These are phyloP conservation scores for Stramonita haemastoma DNA, from an alignment of 2,888 invertebrate species.

Conservation along the genomic window DNA sequence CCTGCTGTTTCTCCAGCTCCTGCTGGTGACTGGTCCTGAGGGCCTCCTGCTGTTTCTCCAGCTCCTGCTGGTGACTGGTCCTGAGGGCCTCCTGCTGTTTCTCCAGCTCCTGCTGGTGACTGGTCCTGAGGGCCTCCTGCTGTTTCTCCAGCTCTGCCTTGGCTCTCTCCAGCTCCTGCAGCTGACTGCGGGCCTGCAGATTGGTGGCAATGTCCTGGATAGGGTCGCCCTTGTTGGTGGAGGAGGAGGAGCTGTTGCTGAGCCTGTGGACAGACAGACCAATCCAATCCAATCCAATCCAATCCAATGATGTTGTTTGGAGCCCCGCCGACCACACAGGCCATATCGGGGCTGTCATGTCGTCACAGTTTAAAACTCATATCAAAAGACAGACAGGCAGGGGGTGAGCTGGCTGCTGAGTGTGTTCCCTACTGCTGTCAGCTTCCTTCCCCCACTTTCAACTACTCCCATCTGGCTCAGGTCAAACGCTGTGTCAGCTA, in stretches of 20 bases:
- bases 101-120: too few species aligned
- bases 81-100: not conserved
- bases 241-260: not conserved
- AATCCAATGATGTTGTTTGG: too few species aligned
- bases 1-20: slow-evolving; percentile 34
- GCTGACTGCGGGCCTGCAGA: not conserved
- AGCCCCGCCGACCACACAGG: too few species aligned
- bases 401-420: too few species aligned
- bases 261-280: not conserved
- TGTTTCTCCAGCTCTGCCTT: slow-evolving; percentile 12
- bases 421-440: not conserved
- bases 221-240: not conserved
- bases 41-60: slow-evolving; percentile 29
- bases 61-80: slow-evolving; percentile 1
- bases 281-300: too few species aligned
- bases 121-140: too few species aligned
- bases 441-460: too few species aligned
- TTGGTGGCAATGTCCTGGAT: slow-evolving; percentile 1
- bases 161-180: slow-evolving; percentile 30
- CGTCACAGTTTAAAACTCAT: too few species aligned
- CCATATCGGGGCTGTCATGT: too few species aligned
- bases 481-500: too few species aligned
- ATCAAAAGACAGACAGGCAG: too few species aligned
- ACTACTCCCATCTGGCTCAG: too few species aligned
- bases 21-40: not conserved